Base-by-base conservation (phyloP, 2,113 vertebrate genomes). In the Cyprinodon variegatus region DNA sequence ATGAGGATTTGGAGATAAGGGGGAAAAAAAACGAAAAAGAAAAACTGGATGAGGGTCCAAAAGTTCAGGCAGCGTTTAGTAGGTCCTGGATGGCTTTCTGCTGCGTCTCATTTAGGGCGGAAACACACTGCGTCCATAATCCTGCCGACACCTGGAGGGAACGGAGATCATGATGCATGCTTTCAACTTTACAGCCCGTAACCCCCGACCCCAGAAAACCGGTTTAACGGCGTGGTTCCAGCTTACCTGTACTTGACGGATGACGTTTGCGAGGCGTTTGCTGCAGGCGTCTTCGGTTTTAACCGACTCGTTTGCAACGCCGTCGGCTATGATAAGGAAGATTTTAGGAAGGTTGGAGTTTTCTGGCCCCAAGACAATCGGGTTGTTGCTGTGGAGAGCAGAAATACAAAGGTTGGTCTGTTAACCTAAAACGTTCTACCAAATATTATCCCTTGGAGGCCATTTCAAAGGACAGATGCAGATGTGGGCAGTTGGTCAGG, bases 81-180 rank as follows among this genome's bases (percentile, higher is more conserved):
- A 99, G 97, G 89, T 97, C 96, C 90, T 98, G 97, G 84, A 99
- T 95, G 90, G 98, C 98, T 88, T 96, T 97, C 96, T 97, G 96
- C 93, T 99, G 98, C 46, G 94, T 95, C 77, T 98, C 96, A 83
- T 94, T 98, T 86, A 99, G 96, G 13, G 96, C 95, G 8, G 96
- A 95, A 85, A 98, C 94, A 90, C 98, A 99, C 92, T 97, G 96
- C 48, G 97, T 96, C 96, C 97, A 99, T 88, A 99, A 83, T 82
- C 95, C 96, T 91, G 95, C 96, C 1, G 98, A 99, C 43, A 95
- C 95, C 98, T 99, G 81, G 3, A 76, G 72, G 40, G 2, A 37
- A 4, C 17, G 41, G 0, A 60, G 9, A 29, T 29, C 29, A 29
- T 29, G 29, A 29, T 29, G 29, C 29, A 29, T 1, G 29, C 29